Evolutionary conservation across 2,113 vertebrate genomes (phyloP).

Genomic region (Myocastor coypus): DNA sequence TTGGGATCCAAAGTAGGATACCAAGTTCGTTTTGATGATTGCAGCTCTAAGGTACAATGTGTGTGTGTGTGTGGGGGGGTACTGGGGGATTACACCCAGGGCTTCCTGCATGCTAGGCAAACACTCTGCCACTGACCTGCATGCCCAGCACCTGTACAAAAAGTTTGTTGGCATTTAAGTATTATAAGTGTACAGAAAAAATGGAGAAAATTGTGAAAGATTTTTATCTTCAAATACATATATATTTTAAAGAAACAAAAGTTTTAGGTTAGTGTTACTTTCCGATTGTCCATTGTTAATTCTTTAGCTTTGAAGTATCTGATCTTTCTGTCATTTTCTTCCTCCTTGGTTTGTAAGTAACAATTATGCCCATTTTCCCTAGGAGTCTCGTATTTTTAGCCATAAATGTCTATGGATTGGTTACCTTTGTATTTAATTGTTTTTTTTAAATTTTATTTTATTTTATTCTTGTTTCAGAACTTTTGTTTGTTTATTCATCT

Average conservation of each 20-base stretch:
- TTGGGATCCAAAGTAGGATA: constrained; percentile 94
- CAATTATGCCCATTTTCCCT: constrained; percentile 41
- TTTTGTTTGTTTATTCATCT: too few relatives aligned
- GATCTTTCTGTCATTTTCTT: constrained; percentile 1
- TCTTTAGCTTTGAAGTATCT: neutral
- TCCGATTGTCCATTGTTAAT: constrained; percentile 42
- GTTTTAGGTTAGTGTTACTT: constrained; percentile 48
- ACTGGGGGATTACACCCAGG: neutral
- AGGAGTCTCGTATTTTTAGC: neutral
- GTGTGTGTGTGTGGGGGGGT: neutral
- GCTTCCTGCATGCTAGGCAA: neutral
- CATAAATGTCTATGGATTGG: neutral
- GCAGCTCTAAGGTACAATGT: constrained; percentile 90
- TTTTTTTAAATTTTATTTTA: too few relatives aligned
- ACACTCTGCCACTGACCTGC: neutral
- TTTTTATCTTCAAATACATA: neutral
- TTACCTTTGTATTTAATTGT: constrained; percentile 38
- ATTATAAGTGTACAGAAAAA: neutral
- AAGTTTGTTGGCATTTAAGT: constrained; percentile 2
- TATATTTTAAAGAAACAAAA: constrained; percentile 56
- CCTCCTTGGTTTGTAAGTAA: neutral
- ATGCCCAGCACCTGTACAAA: constrained; percentile 24
- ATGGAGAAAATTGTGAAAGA: neutral
- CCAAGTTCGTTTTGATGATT: constrained; percentile 98
- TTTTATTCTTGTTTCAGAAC: too few relatives aligned